Evolutionary conservation across 2,888 invertebrate species (phyloP).

Genomic region (Pammene aurita): DNA sequence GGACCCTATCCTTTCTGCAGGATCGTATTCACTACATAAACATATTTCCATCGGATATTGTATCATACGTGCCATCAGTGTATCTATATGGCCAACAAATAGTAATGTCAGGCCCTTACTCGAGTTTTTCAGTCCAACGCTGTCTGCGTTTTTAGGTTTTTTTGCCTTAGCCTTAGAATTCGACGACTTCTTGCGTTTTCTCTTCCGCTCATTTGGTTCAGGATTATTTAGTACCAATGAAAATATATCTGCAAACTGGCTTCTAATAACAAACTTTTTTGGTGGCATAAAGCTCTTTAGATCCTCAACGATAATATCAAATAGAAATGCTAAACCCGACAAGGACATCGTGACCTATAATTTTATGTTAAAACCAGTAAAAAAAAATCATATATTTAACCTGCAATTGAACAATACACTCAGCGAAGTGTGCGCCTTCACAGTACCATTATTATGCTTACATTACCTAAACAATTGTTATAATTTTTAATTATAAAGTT

Average conservation of each 20-base stretch:
- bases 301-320: conserved; percentile 66
- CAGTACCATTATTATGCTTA: conserved; percentile 8
- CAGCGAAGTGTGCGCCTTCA: conserved; percentile 34
- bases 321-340: conserved; percentile 71
- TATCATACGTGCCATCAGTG: conserved; percentile 61
- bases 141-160: conserved; percentile 38
- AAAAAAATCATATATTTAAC: conserved; percentile 42
- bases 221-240: conserved; percentile 59
- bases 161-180: conserved; percentile 46
- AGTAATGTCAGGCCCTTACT: conserved; percentile 54
- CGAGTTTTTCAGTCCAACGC: conserved; percentile 44
- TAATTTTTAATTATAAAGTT: conserved; percentile 45
- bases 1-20: conserved; percentile 57
- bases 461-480: conserved; percentile 40
- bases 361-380: too few species aligned
- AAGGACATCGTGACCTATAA: conserved; percentile 57
- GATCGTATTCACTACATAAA: conserved; percentile 55
- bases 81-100: conserved; percentile 52
- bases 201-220: conserved; percentile 44
- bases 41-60: conserved; percentile 63
- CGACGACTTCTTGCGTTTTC: conserved; percentile 39
- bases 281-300: conserved; percentile 57
- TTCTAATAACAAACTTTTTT: conserved; percentile 58
- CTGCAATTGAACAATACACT: conserved; percentile 26
- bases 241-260: conserved; percentile 68